Percentiles rank a stretch among this genome's conserved stretches.
Conservation (phyloP, 2,888 invertebrate species). For the Latrodectus elegans region DNA sequence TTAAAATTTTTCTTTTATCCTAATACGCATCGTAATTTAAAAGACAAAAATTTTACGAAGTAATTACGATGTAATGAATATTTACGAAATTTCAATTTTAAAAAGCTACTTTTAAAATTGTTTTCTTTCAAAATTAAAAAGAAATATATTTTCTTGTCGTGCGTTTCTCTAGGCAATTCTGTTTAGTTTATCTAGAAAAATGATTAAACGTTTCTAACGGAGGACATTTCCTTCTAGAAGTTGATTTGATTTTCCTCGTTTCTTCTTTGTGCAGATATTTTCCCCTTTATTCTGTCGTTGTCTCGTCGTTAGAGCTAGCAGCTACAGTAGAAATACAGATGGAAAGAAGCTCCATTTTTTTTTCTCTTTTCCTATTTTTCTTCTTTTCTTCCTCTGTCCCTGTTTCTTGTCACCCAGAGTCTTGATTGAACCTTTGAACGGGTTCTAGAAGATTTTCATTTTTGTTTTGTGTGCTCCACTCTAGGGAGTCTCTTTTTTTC, state of each 20-base stretch:
- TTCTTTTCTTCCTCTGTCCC: not conserved
- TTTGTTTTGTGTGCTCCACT: conserved; percentile 3
- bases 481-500: not conserved
- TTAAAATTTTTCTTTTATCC: no score
- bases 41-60: no score
- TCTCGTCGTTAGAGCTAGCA: conserved; percentile 16
- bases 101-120: not conserved
- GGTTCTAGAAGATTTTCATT: conserved; percentile 27
- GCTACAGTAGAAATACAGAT: conserved; percentile 15
- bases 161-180: conserved; percentile 5
- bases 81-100: no score
- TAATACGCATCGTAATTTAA: no score
- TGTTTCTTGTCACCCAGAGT: conserved; percentile 23
- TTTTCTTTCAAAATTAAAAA: not conserved
- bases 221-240: conserved; percentile 1
- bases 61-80: no score
- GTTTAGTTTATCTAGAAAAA: conserved; percentile 5
- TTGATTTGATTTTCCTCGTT: conserved; percentile 34
- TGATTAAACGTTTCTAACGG: conserved; percentile 12
- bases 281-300: conserved; percentile 21
- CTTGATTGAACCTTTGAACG: conserved; percentile 49
- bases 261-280: conserved; percentile 30
- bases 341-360: not conserved
- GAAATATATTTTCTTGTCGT: not conserved
- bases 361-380: conserved; percentile 8